phyloP scores from a whole-genome alignment of 1,140 invertebrate species.

The Tachypleus tridentatus region DNA sequence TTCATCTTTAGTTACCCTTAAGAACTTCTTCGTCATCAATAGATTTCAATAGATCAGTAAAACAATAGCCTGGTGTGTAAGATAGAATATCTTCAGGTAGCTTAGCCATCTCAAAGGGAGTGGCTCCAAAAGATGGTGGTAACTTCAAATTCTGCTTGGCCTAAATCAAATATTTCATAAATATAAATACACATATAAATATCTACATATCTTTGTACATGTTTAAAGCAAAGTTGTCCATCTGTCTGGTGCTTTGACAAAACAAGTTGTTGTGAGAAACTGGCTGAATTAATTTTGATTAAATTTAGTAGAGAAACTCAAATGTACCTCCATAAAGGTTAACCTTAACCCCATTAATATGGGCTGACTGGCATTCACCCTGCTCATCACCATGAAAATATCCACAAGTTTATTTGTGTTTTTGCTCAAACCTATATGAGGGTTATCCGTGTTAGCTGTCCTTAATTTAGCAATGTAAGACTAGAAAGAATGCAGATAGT shows the following conservation, averaged over 20 bases:
- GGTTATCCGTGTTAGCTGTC: too few relatives aligned
- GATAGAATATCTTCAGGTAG: constrained; percentile 14
- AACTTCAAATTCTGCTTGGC: constrained; percentile 11
- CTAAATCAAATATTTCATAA: background rate
- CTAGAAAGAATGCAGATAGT: too few relatives aligned
- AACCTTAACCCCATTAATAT: too few relatives aligned
- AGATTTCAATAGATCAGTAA: constrained; percentile 14
- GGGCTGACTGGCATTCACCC: too few relatives aligned
- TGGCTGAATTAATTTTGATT: too few relatives aligned
- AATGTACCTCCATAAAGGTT: too few relatives aligned
- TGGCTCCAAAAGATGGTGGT: constrained; percentile 11
- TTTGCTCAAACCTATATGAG: too few relatives aligned
- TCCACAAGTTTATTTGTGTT: too few relatives aligned
- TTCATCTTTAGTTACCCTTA: constrained; percentile 7
- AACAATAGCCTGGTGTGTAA: constrained; percentile 17
- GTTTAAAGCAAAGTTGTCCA: background rate
- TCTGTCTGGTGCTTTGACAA: background rate
- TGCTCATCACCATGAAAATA: too few relatives aligned
- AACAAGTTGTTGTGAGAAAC: too few relatives aligned
- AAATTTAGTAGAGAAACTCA: too few relatives aligned
- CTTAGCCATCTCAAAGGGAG: constrained; percentile 19
- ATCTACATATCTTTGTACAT: background rate
- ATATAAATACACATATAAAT: background rate
- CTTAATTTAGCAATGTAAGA: too few relatives aligned
- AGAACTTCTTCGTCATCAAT: constrained; percentile 9